Evolutionary conservation across 2,888 invertebrate genomes (phyloP).

Genomic region (Hanleya hanleyi): DNA sequence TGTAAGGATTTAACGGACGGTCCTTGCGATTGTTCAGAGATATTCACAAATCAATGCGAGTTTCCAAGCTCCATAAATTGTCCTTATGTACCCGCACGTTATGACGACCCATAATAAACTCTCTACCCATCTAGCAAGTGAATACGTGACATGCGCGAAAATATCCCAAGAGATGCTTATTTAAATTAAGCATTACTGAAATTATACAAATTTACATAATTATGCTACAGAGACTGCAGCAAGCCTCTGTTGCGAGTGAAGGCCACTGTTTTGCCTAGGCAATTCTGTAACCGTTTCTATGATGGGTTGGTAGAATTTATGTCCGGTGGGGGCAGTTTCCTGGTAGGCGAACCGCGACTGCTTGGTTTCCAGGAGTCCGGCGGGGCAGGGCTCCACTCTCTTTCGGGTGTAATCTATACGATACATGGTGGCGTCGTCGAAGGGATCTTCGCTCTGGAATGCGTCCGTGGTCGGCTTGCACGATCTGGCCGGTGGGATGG

Average conservation of each 20-base stretch:
- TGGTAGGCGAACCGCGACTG: conserved; percentile 51
- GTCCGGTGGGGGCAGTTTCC: conserved; percentile 63
- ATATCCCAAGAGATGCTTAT: no score
- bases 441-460: conserved; percentile 54
- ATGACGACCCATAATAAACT: no score
- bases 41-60: no score
- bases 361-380: conserved; percentile 59
- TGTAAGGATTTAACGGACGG: no score
- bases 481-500: conserved; percentile 42
- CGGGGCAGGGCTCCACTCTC: conserved; percentile 63
- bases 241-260: background rate
- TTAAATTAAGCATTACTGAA: no score
- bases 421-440: conserved; percentile 71
- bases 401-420: conserved; percentile 66
- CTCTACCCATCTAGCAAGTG: no score
- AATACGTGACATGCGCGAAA: no score
- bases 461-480: conserved; percentile 56
- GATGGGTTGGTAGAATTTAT: conserved; percentile 63
- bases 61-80: no score
- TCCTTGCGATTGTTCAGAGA: no score
- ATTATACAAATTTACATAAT: no score
- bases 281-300: conserved; percentile 47
- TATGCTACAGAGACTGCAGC: background rate
- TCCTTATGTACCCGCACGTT: no score
- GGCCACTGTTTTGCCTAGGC: background rate